Conservation (phyloP, 1,140 invertebrate genomes). For the Apis mellifera region DNA sequence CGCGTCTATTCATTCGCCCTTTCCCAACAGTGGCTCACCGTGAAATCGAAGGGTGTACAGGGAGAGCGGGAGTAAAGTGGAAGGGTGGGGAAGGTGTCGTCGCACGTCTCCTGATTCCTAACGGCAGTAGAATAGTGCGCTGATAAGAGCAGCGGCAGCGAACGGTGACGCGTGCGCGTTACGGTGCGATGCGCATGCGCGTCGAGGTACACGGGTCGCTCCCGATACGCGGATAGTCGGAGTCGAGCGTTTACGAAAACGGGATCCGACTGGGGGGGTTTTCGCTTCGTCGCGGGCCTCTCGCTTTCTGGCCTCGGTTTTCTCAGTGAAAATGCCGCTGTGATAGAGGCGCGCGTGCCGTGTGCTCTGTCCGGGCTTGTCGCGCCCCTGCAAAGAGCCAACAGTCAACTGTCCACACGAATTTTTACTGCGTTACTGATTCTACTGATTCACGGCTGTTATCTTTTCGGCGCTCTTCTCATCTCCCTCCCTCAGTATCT, state of each 20-base stretch:
- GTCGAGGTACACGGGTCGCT: slow-evolving; percentile 35
- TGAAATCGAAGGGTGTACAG: background rate
- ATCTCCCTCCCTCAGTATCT: slow-evolving; percentile 2
- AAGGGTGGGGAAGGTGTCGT: background rate
- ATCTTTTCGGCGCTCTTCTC: slow-evolving; percentile 13
- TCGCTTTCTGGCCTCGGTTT: slow-evolving; percentile 50
- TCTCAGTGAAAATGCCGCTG: slow-evolving; percentile 69
- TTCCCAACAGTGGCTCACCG: background rate
- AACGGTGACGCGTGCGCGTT: slow-evolving; percentile 65
- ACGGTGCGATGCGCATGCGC: slow-evolving; percentile 59
- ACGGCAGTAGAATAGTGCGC: slow-evolving; percentile 31
- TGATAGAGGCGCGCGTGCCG: slow-evolving; percentile 58
- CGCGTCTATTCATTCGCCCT: slow-evolving; percentile 36
- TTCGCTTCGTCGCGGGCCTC: slow-evolving; percentile 40
- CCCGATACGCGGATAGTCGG: slow-evolving; percentile 60
- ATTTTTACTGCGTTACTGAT: background rate
- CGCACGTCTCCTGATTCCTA: slow-evolving; percentile 3
- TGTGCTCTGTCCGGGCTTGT: slow-evolving; percentile 56
- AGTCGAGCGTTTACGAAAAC: slow-evolving; percentile 66
- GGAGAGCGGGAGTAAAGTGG: background rate
- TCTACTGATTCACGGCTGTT: slow-evolving; percentile 5
- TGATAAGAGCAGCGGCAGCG: slow-evolving; percentile 70
- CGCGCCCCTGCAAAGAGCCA: slow-evolving; percentile 24
- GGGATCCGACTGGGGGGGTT: slow-evolving; percentile 54
- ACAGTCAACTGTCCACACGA: slow-evolving; percentile 6